Conservation (phyloP, 1,140 invertebrate genomes). For the Aricia agestis region DNA sequence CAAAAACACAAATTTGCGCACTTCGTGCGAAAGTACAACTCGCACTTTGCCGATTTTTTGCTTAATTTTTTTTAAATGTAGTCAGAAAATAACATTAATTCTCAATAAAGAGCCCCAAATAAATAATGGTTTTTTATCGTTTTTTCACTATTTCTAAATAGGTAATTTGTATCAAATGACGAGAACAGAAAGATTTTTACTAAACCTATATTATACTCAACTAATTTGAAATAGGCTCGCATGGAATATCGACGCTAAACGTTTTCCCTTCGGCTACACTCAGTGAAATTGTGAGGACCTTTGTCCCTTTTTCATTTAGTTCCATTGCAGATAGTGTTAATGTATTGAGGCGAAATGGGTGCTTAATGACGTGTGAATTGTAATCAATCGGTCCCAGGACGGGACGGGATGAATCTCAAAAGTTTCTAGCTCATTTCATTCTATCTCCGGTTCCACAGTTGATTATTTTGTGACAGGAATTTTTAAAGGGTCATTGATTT, state of each 20-base stretch:
- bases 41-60: no score
- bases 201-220: neutral
- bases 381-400: constrained; percentile 27
- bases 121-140: no score
- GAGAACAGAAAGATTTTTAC: no score
- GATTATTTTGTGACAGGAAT: constrained; percentile 16
- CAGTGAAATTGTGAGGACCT: constrained; percentile 13
- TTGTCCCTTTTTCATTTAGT: constrained; percentile 16
- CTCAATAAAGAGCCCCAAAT: no score
- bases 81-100: no score
- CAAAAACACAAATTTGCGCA: no score
- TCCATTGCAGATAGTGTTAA: constrained; percentile 28
- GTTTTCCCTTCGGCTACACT: constrained; percentile 8
- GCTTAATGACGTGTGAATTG: constrained; percentile 28
- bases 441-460: constrained; percentile 11
- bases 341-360: constrained; percentile 24
- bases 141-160: no score
- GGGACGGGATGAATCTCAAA: constrained; percentile 15
- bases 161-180: no score
- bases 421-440: constrained; percentile 16
- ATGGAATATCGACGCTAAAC: neutral
- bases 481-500: constrained; percentile 8
- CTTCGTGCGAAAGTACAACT: no score
- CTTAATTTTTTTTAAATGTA: no score
- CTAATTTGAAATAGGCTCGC: neutral